These are phyloP conservation scores for Calidris pugnax DNA, from an alignment of 2,113 vertebrate species.

Conservation along the genomic window DNA sequence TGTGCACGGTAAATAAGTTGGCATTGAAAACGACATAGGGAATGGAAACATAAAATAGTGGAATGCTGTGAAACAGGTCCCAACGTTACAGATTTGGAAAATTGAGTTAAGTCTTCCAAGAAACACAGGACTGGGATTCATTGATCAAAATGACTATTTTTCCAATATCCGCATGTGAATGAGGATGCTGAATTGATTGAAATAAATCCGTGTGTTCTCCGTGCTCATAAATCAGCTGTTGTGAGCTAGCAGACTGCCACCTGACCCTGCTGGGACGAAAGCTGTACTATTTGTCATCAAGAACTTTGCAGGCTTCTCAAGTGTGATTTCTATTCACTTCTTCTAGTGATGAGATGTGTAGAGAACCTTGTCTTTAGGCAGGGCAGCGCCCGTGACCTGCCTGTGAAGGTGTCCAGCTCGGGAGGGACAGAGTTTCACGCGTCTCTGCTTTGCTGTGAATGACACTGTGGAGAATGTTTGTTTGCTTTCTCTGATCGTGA, in stretches of 20 bases:
- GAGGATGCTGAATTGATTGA: not conserved
- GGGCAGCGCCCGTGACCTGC: fast-evolving
- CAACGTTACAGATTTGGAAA: not conserved
- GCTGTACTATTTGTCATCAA: not conserved
- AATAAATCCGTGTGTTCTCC: not conserved
- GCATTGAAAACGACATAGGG: not conserved
- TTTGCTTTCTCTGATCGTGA: not conserved
- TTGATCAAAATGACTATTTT: not conserved
- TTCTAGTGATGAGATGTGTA: not conserved
- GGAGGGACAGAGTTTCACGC: not conserved
- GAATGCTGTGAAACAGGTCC: not conserved
- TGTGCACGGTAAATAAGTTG: constrained; percentile 14
- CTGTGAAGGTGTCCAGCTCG: not conserved
- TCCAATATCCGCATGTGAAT: not conserved
- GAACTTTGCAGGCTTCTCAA: not conserved
- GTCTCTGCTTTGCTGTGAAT: not conserved
- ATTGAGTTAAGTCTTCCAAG: constrained; percentile 29
- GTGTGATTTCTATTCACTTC: not conserved
- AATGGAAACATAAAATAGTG: not conserved
- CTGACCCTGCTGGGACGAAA: not conserved
- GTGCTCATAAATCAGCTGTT: not conserved
- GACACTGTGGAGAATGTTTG: not conserved
- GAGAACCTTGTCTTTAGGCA: not conserved
- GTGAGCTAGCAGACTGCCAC: not conserved
- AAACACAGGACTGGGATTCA: not conserved